Conservation (phyloP, 2,797 vertebrate species). For the Setipinna tenuifilis region DNA sequence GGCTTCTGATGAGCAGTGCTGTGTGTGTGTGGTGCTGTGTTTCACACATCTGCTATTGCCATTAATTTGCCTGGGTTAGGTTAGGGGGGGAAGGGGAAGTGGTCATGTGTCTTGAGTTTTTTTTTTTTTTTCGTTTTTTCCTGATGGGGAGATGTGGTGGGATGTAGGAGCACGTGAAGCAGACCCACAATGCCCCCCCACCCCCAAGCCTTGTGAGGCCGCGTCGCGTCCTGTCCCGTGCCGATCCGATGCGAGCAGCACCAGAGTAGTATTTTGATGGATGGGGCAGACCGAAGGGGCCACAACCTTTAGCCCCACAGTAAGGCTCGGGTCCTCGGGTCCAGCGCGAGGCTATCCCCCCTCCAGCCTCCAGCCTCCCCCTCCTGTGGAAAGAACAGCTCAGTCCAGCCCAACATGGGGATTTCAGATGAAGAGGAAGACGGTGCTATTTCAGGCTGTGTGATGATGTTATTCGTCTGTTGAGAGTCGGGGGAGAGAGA, state of each 20-base stretch:
- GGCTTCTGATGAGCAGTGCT: not conserved
- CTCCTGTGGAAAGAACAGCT: slow-evolving; percentile 6
- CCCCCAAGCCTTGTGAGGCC: no score
- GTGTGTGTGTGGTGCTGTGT: slow-evolving; percentile 39
- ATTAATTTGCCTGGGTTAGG: not conserved
- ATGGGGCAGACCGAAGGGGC: not conserved
- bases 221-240: no score
- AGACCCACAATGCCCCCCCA: no score
- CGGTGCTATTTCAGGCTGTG: not conserved
- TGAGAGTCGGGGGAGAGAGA: not conserved
- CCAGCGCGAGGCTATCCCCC: not conserved
- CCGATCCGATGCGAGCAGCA: no score
- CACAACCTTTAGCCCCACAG: not conserved
- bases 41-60: slow-evolving; percentile 25
- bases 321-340: not conserved
- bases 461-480: slow-evolving; percentile 40
- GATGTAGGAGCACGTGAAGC: no score
- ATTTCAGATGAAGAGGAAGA: not conserved
- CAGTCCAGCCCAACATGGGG: not conserved
- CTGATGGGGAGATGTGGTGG: not conserved
- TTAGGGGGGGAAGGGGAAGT: not conserved
- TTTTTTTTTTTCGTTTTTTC: not conserved
- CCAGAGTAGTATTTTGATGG: not conserved
- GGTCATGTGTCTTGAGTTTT: not conserved
- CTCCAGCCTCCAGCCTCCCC: not conserved